Percentiles rank a stretch among this genome's conserved stretches.
These are phyloP conservation scores for Cheilosia variabilis DNA, from an alignment of 2,888 invertebrate genomes.

Conservation along the genomic window DNA sequence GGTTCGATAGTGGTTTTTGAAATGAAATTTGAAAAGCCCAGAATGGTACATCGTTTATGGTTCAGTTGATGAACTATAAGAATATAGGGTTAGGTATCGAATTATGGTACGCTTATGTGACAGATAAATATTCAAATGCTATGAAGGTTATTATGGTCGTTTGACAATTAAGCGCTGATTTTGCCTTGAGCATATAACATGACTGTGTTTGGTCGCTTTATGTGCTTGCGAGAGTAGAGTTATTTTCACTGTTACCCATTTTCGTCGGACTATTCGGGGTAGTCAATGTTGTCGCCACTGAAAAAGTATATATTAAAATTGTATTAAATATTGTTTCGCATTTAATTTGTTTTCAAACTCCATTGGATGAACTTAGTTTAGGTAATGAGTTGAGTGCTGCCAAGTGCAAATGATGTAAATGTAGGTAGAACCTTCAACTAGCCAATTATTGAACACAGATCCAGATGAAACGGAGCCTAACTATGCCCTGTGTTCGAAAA, in stretches of 20 bases:
- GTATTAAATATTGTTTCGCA: not conserved
- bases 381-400: no score
- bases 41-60: not conserved
- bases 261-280: not conserved
- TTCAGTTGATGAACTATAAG: no score
- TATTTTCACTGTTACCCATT: not conserved
- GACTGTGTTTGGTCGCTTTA: not conserved
- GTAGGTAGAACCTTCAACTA: no score
- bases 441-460: no score
- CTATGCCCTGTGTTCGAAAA: no score
- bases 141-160: no score
- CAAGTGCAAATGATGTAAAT: no score
- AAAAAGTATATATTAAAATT: not conserved
- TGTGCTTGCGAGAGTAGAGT: not conserved
- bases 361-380: not conserved
- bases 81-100: no score
- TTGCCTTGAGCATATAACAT: not conserved
- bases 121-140: no score
- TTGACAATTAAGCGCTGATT: no score
- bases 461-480: no score
- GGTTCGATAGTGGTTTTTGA: not conserved
- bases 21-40: not conserved
- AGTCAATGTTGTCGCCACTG: not conserved
- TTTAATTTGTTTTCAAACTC: not conserved
- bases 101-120: no score